Evolutionary conservation across 2,113 vertebrate genomes (phyloP), one percentile per base, ranked within the genome.

Genomic region (Larimichthys crocea): DNA sequence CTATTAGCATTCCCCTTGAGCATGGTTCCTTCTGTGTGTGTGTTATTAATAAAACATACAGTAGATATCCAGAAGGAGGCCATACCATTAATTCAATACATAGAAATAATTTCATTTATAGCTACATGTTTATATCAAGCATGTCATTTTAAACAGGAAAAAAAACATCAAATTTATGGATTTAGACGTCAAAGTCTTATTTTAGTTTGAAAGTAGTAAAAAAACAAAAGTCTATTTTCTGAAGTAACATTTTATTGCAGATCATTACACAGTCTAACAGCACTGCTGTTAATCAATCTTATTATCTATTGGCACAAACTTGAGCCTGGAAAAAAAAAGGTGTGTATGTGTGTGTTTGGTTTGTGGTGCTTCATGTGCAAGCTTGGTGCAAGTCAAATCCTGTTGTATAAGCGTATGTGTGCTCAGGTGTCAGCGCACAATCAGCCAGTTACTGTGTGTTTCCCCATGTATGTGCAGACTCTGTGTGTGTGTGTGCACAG

Each of bases 41-140:
- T 80, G 82, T 87, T 89, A 90, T 91, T 91, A 91, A 92, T 91
- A 92, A 92, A 92, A 90, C 88, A 89, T 91, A 62, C 55, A 82
- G 76, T 53, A 74, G 78, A 86, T 83, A 71, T 64, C 85, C 67
- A 44, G 72, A 91, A 89, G 72, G 60, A 89, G 77, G 85, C 74
- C 84, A 78, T 79, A 86, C 63, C 72, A 62, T 69, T 74, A 79
- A 87, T 87, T 79, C 56, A 83, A 84, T 79, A 76, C 82, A 68
- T 73, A 86, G 74, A 72, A 79, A 84, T 88, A 52, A 83, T 84
- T 70, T 76, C 55, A 86, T 71, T 71, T 40, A 78, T 29, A 74
- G 57, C 46, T 44, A 57, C 16, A 22, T 61, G 31, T 80, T 82
- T 67, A 50, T 65, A 74, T 59, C 75, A 35, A 59, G 10, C 19